phyloP scores from a whole-genome alignment of 2,888 invertebrate genomes.

The Nomada fucata region DNA sequence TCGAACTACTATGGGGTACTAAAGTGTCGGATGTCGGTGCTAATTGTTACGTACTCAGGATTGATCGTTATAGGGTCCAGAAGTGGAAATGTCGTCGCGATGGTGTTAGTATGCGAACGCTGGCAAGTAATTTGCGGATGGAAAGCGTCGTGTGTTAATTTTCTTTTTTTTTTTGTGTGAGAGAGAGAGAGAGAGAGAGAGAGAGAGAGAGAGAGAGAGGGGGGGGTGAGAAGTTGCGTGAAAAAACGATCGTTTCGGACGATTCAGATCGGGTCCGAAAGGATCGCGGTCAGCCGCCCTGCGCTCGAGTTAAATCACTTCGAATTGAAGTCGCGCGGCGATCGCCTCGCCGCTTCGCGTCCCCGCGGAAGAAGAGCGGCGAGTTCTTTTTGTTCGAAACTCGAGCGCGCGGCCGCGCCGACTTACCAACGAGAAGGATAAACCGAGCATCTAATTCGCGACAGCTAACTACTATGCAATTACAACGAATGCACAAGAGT shows the following conservation, averaged over 20 bases:
- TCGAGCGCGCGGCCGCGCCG: slow-evolving; percentile 21
- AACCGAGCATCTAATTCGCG: slow-evolving; percentile 18
- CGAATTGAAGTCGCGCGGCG: background rate
- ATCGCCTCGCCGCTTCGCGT: background rate
- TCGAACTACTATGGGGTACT: slow-evolving; percentile 12
- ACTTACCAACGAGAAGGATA: slow-evolving; percentile 36
- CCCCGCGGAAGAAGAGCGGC: background rate
- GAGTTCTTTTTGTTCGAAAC: background rate
- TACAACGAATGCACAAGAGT: background rate
- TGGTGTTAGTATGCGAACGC: slow-evolving; percentile 54
- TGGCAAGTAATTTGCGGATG: slow-evolving; percentile 26
- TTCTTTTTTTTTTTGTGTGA: background rate
- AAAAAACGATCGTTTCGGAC: slow-evolving; percentile 29
- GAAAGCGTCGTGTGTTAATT: slow-evolving; percentile 36
- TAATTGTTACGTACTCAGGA: slow-evolving; percentile 59
- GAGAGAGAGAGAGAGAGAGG: too few relatives aligned
- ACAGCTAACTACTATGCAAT: background rate
- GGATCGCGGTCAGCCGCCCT: slow-evolving; percentile 2
- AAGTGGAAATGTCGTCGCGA: slow-evolving; percentile 64
- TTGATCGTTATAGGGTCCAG: slow-evolving; percentile 66
- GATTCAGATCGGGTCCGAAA: background rate
- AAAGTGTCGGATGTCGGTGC: slow-evolving; percentile 36
- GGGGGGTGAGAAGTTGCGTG: too few relatives aligned
- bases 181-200: too few relatives aligned
- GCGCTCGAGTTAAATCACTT: slow-evolving; percentile 28